A percentile compares a stretch with the other conserved stretches of the same genome.
These are phyloP conservation scores for Sapayoa aenigma DNA, from an alignment of 2,113 vertebrate species.

Conservation along the genomic window DNA sequence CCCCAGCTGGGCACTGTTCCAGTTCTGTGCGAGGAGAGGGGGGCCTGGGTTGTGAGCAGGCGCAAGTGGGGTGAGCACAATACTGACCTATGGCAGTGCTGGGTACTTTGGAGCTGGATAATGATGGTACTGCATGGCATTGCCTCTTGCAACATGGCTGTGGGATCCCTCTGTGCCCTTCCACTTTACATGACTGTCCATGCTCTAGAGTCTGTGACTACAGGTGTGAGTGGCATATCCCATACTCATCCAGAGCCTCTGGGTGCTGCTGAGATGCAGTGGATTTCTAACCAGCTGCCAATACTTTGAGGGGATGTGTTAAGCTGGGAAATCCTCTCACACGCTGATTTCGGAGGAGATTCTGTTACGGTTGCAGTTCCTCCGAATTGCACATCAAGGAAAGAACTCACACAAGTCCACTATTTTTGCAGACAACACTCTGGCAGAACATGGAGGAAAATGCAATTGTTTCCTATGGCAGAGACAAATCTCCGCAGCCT, in stretches of 20 bases:
- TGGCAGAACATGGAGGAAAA: slow-evolving; percentile 48
- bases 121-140: accelerated
- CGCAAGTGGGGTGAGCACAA: accelerated
- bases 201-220: not conserved
- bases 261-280: not conserved
- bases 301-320: not conserved
- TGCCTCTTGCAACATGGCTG: accelerated
- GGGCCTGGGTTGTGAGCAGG: not conserved
- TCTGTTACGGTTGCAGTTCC: not conserved
- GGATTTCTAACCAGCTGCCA: not conserved
- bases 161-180: not conserved
- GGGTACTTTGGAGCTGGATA: not conserved
- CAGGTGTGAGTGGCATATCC: accelerated
- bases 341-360: not conserved
- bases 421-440: slow-evolving; percentile 5
- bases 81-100: not conserved
- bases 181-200: accelerated
- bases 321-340: not conserved
- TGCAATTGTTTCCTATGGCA: slow-evolving; percentile 20
- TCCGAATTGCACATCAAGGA: not conserved
- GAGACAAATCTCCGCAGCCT: slow-evolving; percentile 17
- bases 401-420: not conserved
- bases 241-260: not conserved
- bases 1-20: not conserved
- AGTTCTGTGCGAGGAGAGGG: accelerated